Percentiles rank a stretch among this genome's conserved stretches.
Evolutionary conservation across 2,888 invertebrate species (phyloP).

Genomic region (Autographa pulchrina): DNA sequence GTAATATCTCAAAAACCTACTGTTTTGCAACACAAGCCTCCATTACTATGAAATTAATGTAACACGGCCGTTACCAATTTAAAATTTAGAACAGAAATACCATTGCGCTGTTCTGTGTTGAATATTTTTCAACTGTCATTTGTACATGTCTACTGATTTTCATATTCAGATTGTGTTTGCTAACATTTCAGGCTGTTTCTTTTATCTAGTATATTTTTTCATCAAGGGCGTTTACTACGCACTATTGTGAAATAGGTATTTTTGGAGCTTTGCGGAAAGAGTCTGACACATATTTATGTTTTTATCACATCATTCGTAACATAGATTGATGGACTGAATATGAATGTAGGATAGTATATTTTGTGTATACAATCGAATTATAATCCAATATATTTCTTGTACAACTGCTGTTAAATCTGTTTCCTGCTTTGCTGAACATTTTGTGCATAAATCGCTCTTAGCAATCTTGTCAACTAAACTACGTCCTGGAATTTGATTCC

Average conservation of each 20-base stretch:
- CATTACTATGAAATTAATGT: constrained; percentile 77
- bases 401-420: no score
- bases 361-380: not conserved
- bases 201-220: constrained; percentile 39
- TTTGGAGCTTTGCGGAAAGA: constrained; percentile 32
- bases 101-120: constrained; percentile 71
- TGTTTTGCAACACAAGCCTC: constrained; percentile 52
- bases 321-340: constrained; percentile 19
- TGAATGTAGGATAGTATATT: not conserved
- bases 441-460: not conserved
- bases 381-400: no score
- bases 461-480: constrained; percentile 3
- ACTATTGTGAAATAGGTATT: constrained; percentile 30
- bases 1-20: constrained; percentile 44
- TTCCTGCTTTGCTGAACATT: not conserved
- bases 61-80: constrained; percentile 80
- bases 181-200: constrained; percentile 58
- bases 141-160: constrained; percentile 77
- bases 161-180: constrained; percentile 77
- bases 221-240: constrained; percentile 56
- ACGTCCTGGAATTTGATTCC: not conserved
- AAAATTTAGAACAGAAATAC: constrained; percentile 80
- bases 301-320: not conserved
- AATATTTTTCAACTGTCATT: constrained; percentile 76
- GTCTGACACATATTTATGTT: constrained; percentile 20